These are phyloP conservation scores for Leucophora obtusa DNA, from an alignment of 2,888 invertebrate genomes.

Conservation along the genomic window DNA sequence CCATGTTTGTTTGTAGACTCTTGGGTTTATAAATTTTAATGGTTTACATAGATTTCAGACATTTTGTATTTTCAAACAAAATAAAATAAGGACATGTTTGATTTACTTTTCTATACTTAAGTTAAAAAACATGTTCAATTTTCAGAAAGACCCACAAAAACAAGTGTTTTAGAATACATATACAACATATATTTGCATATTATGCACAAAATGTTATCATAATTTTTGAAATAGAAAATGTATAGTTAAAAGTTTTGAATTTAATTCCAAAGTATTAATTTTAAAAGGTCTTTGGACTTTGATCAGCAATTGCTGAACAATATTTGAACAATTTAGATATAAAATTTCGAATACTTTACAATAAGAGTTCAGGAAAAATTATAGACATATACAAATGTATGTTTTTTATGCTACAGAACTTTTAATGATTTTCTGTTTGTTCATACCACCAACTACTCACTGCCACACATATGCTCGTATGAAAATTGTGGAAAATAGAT, in stretches of 20 bases:
- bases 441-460: conserved; percentile 7
- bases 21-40: conserved; percentile 17
- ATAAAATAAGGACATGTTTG: conserved; percentile 21
- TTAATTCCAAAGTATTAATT: no score
- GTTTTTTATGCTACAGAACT: background rate
- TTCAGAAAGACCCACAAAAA: background rate
- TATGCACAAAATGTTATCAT: background rate
- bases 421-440: conserved; percentile 29
- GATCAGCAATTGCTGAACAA: no score
- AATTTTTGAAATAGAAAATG: background rate
- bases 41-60: background rate
- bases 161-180: conserved; percentile 1
- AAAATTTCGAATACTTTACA: no score
- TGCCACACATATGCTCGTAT: background rate
- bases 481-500: conserved; percentile 20
- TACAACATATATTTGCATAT: background rate
- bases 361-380: no score
- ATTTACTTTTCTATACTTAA: conserved; percentile 16
- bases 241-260: no score
- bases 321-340: no score
- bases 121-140: conserved; percentile 27
- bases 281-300: no score
- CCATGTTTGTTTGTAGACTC: background rate
- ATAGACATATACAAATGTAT: background rate
- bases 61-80: background rate